These are phyloP conservation scores for Sylvilagus bachmani DNA, from an alignment of 2,113 vertebrate genomes.

Conservation along the genomic window DNA sequence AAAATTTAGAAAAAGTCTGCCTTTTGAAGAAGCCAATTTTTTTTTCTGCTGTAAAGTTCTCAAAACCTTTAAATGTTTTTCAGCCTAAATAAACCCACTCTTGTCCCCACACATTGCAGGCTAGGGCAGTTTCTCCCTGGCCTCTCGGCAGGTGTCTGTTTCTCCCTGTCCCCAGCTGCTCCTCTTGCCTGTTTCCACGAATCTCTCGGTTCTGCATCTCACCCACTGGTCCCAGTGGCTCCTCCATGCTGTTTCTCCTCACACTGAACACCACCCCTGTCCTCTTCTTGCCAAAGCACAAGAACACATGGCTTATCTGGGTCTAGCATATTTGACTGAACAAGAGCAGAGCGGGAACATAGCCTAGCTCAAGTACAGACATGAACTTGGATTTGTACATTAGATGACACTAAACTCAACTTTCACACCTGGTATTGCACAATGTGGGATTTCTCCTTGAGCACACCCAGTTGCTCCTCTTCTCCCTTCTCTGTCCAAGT, in stretches of 20 bases:
- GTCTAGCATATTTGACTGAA: not conserved
- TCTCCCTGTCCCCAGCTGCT: not conserved
- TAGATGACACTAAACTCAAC: not conserved
- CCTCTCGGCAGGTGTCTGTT: not conserved
- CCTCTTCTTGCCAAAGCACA: not conserved
- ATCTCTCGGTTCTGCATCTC: not conserved
- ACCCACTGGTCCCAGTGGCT: fast-evolving
- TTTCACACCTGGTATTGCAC: not conserved
- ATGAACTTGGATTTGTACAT: not conserved
- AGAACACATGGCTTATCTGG: not conserved
- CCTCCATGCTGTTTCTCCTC: not conserved
- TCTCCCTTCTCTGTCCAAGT: not conserved
- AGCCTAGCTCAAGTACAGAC: not conserved
- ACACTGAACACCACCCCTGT: not conserved
- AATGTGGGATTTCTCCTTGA: not conserved
- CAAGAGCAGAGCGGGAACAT: not conserved
- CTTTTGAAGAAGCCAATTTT: not conserved
- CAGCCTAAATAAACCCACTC: not conserved
- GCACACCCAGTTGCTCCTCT: not conserved
- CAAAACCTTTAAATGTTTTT: not conserved
- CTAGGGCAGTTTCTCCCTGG: not conserved
- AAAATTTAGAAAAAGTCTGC: not conserved
- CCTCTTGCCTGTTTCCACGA: not conserved
- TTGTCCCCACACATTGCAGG: not conserved
- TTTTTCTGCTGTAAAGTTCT: not conserved